Base-by-base conservation (phyloP, 2,888 invertebrate species). In the Drosophila mercatorum region DNA sequence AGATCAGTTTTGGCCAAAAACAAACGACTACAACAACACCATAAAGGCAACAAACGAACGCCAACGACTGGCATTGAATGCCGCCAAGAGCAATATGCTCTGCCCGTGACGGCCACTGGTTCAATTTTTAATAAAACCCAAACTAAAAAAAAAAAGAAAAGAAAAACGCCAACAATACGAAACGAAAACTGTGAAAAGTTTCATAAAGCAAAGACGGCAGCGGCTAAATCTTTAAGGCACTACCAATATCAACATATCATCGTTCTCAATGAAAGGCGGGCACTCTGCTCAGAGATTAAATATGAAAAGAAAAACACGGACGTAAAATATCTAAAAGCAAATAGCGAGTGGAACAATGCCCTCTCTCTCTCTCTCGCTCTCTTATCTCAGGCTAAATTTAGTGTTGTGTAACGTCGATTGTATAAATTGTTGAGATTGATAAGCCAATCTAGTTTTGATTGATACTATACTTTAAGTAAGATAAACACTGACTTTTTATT, bases 1-100 rank as follows among this genome's bases (percentile, higher is more conserved):
- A 91, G 88, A 90, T 91, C 91, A 91, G 90, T 90, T 89, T 90
- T 90, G 88, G 78, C 79, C 80, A 90, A 89, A 85, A 72, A 67
- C 75, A 81, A 77, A 61, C 83, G 84, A 88, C 89, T 80, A 81
- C 79, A 79, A 85, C 75, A 80, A 80, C 79, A 80, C 69, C 64
- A 58, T 75, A 79, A 70, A 49, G 72, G 57, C 74, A 77, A 73
- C 68, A 74, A 73, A 66, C 71, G 72, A 72, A 74, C 75, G 77
- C 77, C 75, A 75, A 78, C 75, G 80, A 73, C 72, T 88, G 89
- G 88, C 88, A 88, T 88, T 89, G 88, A 89, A 85, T 82, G 77
- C 80, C 78, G 86, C 89, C 86, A 87, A 87, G 89, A 87, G 88
- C 86, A 87, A 87, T 78, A 87, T 73, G 88, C 89, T 83, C 64